phyloP scores from a whole-genome alignment of 1,140 invertebrate species.

The Theocolax elegans region DNA sequence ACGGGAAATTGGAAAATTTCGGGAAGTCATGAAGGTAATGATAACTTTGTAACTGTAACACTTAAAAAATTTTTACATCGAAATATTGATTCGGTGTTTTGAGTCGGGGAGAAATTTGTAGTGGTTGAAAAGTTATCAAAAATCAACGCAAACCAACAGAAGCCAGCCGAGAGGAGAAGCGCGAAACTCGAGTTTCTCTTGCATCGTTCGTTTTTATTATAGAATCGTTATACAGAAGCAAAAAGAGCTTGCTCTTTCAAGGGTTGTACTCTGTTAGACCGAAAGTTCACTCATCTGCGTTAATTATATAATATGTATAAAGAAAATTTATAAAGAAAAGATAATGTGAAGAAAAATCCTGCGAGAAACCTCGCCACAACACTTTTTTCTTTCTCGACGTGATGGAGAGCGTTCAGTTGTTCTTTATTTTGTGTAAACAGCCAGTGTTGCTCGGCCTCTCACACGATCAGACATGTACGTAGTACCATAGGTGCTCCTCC shows the following conservation, averaged over 20 bases:
- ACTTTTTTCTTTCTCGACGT: slow-evolving; percentile 34
- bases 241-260: slow-evolving; percentile 23
- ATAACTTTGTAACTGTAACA: slow-evolving; percentile 28
- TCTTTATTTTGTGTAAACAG: slow-evolving; percentile 67
- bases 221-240: slow-evolving; percentile 27
- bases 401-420: slow-evolving; percentile 64
- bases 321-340: slow-evolving; percentile 20
- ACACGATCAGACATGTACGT: slow-evolving; percentile 65
- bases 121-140: slow-evolving; percentile 17
- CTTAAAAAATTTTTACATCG: slow-evolving; percentile 13
- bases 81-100: slow-evolving; percentile 32
- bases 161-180: slow-evolving; percentile 38
- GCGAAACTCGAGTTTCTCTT: slow-evolving; percentile 37
- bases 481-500: slow-evolving; percentile 64
- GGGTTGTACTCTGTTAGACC: slow-evolving; percentile 27
- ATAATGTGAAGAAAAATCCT: slow-evolving; percentile 29
- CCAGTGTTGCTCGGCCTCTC: slow-evolving; percentile 52
- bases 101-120: slow-evolving; percentile 11
- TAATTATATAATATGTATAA: slow-evolving; percentile 31
- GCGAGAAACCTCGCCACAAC: slow-evolving; percentile 34
- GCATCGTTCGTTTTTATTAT: slow-evolving; percentile 35
- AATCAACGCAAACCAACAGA: slow-evolving; percentile 37
- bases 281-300: slow-evolving; percentile 22
- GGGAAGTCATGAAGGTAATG: slow-evolving; percentile 95
- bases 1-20: slow-evolving; percentile 95